These are phyloP conservation scores for Scrobipalpa atriplicella DNA, from an alignment of 2,888 invertebrate species.

Conservation along the genomic window DNA sequence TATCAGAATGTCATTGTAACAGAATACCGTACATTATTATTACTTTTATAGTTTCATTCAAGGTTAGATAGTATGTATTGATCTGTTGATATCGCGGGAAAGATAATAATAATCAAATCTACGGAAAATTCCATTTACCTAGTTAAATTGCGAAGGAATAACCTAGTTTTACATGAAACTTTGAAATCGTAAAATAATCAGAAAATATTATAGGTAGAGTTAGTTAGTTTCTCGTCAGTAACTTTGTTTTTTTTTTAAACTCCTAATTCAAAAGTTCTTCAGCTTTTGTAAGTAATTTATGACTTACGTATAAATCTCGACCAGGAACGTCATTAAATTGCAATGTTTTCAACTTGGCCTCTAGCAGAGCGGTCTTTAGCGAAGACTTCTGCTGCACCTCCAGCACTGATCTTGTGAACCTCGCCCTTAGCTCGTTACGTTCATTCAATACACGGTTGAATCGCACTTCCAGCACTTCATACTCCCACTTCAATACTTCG, in stretches of 20 bases:
- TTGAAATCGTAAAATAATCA: too few species aligned
- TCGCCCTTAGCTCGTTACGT: conserved; percentile 88
- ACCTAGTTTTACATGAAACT: too few species aligned
- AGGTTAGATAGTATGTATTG: too few species aligned
- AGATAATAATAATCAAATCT: too few species aligned
- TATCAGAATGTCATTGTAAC: too few species aligned
- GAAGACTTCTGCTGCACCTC: conserved; percentile 95
- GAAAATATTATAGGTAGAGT: too few species aligned
- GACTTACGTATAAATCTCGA: conserved; percentile 82
- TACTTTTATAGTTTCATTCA: neutral
- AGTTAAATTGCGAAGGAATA: too few species aligned
- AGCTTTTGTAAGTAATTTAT: neutral
- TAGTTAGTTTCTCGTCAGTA: too few species aligned
- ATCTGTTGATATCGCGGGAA: too few species aligned
- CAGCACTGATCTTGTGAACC: conserved; percentile 91
- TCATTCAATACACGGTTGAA: conserved; percentile 90
- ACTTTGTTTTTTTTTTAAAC: too few species aligned
- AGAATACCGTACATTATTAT: too few species aligned
- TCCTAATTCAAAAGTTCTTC: neutral
- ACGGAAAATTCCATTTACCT: too few species aligned
- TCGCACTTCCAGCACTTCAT: conserved; percentile 88
- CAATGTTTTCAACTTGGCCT: conserved; percentile 88
- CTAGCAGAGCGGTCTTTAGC: conserved; percentile 90
- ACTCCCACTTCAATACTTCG: conserved; percentile 85
- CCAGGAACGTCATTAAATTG: conserved; percentile 85